Conservation (phyloP, 2,113 vertebrate genomes). For the Dicaeum eximium region DNA sequence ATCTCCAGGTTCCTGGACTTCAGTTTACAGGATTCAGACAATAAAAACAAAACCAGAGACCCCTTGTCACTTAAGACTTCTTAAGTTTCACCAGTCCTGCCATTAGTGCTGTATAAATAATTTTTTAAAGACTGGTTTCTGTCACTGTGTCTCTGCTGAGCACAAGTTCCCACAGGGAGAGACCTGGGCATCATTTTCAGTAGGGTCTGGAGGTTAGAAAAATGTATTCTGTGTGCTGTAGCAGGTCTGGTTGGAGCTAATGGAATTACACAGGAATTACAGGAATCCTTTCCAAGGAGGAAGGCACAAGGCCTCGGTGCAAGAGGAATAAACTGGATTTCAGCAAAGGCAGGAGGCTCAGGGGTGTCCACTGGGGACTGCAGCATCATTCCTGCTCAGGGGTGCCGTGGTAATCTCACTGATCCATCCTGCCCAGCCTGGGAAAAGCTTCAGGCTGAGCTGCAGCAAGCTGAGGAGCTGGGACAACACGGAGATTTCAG, state of each 20-base stretch:
- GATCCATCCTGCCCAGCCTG: background rate
- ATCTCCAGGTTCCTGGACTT: background rate
- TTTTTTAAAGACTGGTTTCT: background rate
- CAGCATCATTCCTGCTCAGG: background rate
- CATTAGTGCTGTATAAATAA: background rate
- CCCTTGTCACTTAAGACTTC: background rate
- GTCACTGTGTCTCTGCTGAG: background rate
- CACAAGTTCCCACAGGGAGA: background rate
- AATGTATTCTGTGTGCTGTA: background rate
- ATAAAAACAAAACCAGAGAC: background rate
- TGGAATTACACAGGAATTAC: background rate
- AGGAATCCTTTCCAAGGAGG: background rate
- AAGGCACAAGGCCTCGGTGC: background rate
- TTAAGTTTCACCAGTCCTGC: background rate
- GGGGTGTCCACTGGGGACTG: background rate
- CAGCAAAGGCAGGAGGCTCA: background rate
- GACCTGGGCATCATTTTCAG: background rate
- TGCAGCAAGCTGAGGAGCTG: background rate
- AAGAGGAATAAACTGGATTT: background rate
- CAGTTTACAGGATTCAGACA: background rate
- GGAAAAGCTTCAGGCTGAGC: background rate
- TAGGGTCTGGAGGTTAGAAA: background rate
- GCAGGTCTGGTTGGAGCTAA: background rate
- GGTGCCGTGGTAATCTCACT: background rate
- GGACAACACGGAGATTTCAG: background rate